Evolutionary conservation across 2,797 vertebrate species (phyloP), one percentile per base, ranked within the genome.

Genomic region (Amblyopsis hoosieri): DNA sequence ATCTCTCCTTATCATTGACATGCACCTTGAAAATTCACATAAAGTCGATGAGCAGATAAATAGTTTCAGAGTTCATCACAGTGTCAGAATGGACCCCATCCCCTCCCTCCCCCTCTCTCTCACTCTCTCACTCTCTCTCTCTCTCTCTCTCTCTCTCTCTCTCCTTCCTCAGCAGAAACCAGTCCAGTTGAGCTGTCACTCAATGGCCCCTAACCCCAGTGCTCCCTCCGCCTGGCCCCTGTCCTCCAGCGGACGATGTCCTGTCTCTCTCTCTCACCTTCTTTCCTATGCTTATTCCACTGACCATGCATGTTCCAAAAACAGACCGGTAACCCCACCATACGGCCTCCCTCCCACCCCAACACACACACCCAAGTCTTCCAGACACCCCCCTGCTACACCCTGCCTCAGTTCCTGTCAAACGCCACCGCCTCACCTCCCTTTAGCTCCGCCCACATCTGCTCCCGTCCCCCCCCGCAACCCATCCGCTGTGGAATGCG

Each of bases 221-320:
- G 12, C 14, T n/a, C 7, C 49, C 14, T n/a, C n/a, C 10, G 3
- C 53, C 7, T 29, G 1, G 23, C 12, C 53, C 17, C 50, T 14
- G 58, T 62, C 45, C 66, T 74, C 72, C 65, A 54, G 60, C 69
- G 68, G 76, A 84, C 77, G 80, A 85, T 86, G 83, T 84, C 82
- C 89, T 85, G 75, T 89, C 89, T 90, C 78, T 65, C 90, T 90
- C 91, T 90, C 90, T 92, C 89, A 90, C 89, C 90, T 91, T 91
- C 87, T 91, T 88, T 88, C 82, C 88, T 92, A 87, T 87, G 90
- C 90, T 89, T 91, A 93, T 93, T 93, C 92, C 92, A 93, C 92
- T 94, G 93, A 94, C 92, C 87, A 92, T 91, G 92, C 93, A 94
- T 90, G 89, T 94, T 94, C 93, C 93, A 92, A 93, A 94, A 94